Conservation (phyloP, 2,797 vertebrate genomes). For the Austrolebias charrua region DNA sequence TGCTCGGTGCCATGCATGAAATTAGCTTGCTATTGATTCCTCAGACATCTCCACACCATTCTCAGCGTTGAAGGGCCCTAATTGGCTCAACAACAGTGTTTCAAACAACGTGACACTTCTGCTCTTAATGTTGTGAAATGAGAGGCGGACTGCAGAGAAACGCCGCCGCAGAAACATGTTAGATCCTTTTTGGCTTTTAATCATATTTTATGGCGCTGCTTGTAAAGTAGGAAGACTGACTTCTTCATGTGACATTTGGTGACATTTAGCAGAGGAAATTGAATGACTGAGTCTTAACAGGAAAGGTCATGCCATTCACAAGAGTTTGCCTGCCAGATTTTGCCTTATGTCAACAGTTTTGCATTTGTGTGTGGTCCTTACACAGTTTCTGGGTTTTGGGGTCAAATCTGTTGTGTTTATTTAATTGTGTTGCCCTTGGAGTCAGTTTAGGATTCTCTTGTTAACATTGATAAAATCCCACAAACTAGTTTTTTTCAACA, state of each 20-base stretch:
- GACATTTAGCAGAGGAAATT: conserved; percentile 71
- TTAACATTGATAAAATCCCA: conserved; percentile 8
- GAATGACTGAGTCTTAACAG: conserved; percentile 60
- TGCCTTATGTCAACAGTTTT: conserved; percentile 45
- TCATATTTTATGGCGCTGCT: conserved; percentile 49
- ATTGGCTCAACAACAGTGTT: conserved; percentile 51
- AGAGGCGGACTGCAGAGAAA: conserved; percentile 8
- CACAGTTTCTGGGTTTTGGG: conserved; percentile 10
- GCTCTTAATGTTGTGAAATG: conserved; percentile 13
- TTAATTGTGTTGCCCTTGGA: conserved; percentile 28
- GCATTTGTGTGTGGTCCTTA: conserved; percentile 30
- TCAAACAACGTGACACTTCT: conserved; percentile 41
- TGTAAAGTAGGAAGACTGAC: conserved; percentile 34
- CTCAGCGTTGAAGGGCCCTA: conserved; percentile 39
- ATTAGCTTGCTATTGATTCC: conserved; percentile 69
- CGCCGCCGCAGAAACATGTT: not conserved
- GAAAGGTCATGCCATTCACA: conserved; percentile 66
- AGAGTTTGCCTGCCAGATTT: conserved; percentile 45
- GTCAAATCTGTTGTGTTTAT: conserved; percentile 15
- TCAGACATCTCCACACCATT: conserved; percentile 51
- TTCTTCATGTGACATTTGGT: conserved; percentile 74
- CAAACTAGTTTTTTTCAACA: not conserved
- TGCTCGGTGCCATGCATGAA: conserved; percentile 66
- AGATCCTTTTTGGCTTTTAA: conserved; percentile 30
- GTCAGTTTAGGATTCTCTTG: not conserved